Conservation (phyloP, 2,797 vertebrate genomes). For the Synaphobranchus kaupii region DNA sequence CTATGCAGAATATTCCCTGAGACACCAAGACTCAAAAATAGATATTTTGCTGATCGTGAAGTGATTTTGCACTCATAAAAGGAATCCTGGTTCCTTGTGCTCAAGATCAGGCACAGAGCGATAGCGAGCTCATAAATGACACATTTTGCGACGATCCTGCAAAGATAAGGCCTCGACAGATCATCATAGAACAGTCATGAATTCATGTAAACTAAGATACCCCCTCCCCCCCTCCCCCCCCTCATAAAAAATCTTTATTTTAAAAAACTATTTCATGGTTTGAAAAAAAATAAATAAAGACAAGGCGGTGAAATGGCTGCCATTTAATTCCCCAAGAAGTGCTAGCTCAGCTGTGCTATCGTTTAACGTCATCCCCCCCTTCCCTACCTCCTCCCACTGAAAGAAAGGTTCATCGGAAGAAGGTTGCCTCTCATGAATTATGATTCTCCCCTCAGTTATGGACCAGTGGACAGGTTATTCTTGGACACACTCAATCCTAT, state of each 20-base stretch:
- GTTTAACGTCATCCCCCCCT: constrained; percentile 33
- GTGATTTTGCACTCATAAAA: neutral
- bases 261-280: constrained; percentile 34
- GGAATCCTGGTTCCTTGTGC: neutral
- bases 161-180: constrained; percentile 21
- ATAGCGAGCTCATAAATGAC: neutral
- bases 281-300: constrained; percentile 23
- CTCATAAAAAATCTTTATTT: constrained; percentile 13
- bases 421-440: constrained; percentile 40
- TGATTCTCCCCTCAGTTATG: constrained; percentile 41
- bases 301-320: constrained; percentile 40
- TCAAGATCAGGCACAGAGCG: neutral
- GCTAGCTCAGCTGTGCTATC: constrained; percentile 44
- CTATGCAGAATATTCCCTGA: neutral
- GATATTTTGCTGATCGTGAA: neutral
- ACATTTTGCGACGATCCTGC: neutral
- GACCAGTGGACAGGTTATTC: constrained; percentile 49
- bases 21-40: neutral
- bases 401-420: constrained; percentile 14
- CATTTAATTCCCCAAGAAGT: constrained; percentile 41
- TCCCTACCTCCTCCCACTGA: neutral
- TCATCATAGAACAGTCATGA: constrained; percentile 24
- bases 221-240: too few species aligned
- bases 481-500: constrained; percentile 41
- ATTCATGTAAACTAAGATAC: constrained; percentile 29